Base-by-base conservation (phyloP, 2,888 invertebrate genomes). In the Cephus pulcher region DNA sequence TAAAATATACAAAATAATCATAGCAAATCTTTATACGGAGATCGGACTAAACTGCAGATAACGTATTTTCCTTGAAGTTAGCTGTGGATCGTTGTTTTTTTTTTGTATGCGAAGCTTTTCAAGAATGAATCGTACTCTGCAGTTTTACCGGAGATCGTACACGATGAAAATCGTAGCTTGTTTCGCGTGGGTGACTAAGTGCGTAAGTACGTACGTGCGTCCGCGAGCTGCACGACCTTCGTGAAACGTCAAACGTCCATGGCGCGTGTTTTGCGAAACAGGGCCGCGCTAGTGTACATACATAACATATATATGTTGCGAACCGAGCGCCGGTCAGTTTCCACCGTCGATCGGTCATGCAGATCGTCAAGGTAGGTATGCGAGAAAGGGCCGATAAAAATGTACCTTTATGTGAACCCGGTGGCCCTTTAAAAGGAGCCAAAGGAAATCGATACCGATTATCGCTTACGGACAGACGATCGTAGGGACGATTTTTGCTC, bases 231-330 rank as follows among this genome's bases (percentile, higher is more conserved):
- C 84, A 86, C 89, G 90, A 90, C 90, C 91, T 91, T 91, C 91
- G 85, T 86, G 87, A 90, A 90, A 91, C 90, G 90, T 91, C 90
- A 90, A 91, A 90, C 87, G 89, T 88, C 87, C 88, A 86, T 86
- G 86, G 69, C 71, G 35, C 73, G 78, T 75, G 73, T 69, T 56
- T 75, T 12, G 74, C 74, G 71, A 34, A 70, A 15, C 71, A 71
- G 71, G 71, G 71, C 71, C 32, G 34, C 71, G 34, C 32, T n/a
- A 71, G 71, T 34, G 34, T 34, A 71, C 6, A 34, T 32, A 12
- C 71, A 9, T 71, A 15, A 32, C 4, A 71, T 32, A 34, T 12
- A 12, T 34, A 34, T 71, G 12, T 6, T 15, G 32, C 33, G 71
- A 71, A 34, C 71, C 32, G 71, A 32, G 71, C 71, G 71, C 71